These are phyloP conservation scores for Pollenia griseotomentosa DNA, from an alignment of 2,888 invertebrate genomes.

Conservation along the genomic window DNA sequence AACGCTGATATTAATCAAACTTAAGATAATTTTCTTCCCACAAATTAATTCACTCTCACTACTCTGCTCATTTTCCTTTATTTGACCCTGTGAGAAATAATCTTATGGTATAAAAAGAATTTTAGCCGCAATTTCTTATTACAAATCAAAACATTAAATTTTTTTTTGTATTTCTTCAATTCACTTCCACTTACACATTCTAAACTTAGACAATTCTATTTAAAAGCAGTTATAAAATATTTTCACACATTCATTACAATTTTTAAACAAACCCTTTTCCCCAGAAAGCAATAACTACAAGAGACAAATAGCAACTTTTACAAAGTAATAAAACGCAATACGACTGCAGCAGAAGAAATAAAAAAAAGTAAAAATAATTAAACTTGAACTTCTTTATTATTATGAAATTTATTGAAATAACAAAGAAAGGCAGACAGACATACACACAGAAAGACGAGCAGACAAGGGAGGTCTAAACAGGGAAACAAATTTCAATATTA, in stretches of 20 bases:
- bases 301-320: slow-evolving; percentile 54
- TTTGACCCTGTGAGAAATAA: slow-evolving; percentile 52
- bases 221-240: slow-evolving; percentile 55
- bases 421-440: slow-evolving; percentile 15
- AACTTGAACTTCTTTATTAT: slow-evolving; percentile 72
- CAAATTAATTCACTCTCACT: neutral
- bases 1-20: no score
- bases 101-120: neutral
- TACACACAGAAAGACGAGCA: neutral
- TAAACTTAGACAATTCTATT: slow-evolving; percentile 36
- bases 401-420: slow-evolving; percentile 59
- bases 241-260: slow-evolving; percentile 63
- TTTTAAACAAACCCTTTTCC: slow-evolving; percentile 49
- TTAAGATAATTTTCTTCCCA: neutral
- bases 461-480: neutral
- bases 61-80: neutral
- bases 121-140: slow-evolving; percentile 10
- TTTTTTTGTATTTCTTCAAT: neutral
- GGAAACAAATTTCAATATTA: slow-evolving; percentile 36
- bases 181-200: slow-evolving; percentile 37
- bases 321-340: slow-evolving; percentile 53
- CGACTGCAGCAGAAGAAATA: slow-evolving; percentile 18
- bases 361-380: slow-evolving; percentile 62
- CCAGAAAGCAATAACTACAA: slow-evolving; percentile 1
- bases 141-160: slow-evolving; percentile 37